These are phyloP conservation scores for Gymnobelideus leadbeateri DNA, from an alignment of 2,113 vertebrate genomes.

Conservation along the genomic window DNA sequence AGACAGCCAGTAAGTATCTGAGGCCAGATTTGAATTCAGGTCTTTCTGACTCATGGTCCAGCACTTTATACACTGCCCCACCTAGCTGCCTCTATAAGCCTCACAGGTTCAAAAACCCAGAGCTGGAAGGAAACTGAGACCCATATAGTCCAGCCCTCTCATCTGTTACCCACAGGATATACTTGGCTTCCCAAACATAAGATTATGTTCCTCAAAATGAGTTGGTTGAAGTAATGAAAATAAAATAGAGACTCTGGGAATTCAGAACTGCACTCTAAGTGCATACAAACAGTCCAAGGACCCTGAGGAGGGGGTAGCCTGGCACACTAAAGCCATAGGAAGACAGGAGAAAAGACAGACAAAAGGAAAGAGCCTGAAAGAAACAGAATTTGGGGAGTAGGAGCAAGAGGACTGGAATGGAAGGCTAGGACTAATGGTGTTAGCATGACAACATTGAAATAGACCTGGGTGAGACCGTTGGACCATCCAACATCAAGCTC, in stretches of 20 bases:
- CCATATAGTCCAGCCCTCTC: neutral
- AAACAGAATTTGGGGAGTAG: neutral
- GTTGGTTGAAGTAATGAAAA: constrained; percentile 33
- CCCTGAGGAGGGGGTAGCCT: neutral
- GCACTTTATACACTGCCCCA: neutral
- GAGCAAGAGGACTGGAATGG: neutral
- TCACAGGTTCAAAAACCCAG: neutral
- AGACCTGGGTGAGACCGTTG: neutral
- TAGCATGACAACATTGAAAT: neutral
- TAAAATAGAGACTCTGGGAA: constrained; percentile 5
- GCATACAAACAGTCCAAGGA: constrained; percentile 9
- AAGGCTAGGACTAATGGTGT: neutral
- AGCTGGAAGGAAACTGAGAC: too few species aligned
- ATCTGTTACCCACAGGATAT: neutral
- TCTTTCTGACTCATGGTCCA: neutral
- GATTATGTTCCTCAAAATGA: neutral
- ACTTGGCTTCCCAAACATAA: neutral
- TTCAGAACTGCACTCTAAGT: neutral
- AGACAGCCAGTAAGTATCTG: too few species aligned
- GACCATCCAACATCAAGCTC: too few species aligned
- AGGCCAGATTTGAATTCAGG: neutral
- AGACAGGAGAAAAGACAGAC: neutral
- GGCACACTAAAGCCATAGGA: neutral
- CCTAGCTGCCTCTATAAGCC: neutral
- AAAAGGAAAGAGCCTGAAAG: neutral